phyloP scores from a whole-genome alignment of 1,140 invertebrate species.

The Pomacea maculata region DNA sequence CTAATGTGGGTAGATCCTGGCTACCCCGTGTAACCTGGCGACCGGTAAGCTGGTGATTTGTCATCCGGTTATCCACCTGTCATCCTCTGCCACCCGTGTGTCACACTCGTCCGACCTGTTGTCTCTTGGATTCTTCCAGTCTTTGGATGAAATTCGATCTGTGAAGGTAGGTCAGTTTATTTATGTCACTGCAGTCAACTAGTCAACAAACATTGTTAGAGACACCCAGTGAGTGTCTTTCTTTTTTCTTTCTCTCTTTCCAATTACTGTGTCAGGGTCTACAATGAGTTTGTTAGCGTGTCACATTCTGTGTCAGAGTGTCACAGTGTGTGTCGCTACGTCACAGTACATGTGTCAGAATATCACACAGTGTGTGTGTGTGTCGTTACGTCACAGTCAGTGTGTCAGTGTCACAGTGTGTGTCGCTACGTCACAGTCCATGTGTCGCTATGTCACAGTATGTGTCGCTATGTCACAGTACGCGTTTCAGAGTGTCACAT shows the following conservation, averaged over 20 bases:
- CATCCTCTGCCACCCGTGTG: background rate
- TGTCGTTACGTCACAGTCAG: background rate
- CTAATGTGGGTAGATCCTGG: too few relatives aligned
- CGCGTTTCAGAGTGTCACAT: background rate
- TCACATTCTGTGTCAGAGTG: too few relatives aligned
- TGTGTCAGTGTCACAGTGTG: background rate
- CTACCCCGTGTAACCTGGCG: too few relatives aligned
- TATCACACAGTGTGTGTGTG: background rate
- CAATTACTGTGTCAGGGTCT: too few relatives aligned
- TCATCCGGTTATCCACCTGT: too few relatives aligned
- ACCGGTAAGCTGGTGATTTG: too few relatives aligned
- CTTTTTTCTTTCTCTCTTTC: conserved; percentile 1
- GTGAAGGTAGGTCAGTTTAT: background rate
- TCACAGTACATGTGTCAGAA: background rate
- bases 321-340: too few relatives aligned
- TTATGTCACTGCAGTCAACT: background rate
- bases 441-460: background rate
- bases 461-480: too few relatives aligned
- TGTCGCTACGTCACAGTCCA: background rate
- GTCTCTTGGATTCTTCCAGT: background rate
- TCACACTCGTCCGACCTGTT: background rate
- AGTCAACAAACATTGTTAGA: too few relatives aligned
- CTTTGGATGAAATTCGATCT: background rate
- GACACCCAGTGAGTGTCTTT: background rate
- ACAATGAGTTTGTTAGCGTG: too few relatives aligned